A percentile compares a stretch with the other conserved stretches of the same genome.
phyloP scores from a whole-genome alignment of 1,140 invertebrate species.

The Drosophila chauvacae region DNA sequence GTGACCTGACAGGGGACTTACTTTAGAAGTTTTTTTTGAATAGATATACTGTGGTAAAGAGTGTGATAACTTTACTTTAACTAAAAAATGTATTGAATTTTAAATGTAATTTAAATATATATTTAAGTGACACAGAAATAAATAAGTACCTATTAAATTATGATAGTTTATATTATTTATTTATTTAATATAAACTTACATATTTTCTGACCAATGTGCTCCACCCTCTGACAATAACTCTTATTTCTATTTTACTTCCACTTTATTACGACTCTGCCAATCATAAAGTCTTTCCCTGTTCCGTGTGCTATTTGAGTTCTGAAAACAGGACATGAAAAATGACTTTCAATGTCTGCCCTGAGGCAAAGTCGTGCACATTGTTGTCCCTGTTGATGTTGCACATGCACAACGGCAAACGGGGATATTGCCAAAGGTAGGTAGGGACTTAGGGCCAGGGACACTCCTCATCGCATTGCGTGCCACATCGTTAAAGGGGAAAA shows the following conservation, averaged over 20 bases:
- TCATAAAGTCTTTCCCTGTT: slow-evolving; percentile 26
- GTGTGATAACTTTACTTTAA: accelerated
- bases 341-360: slow-evolving; percentile 44
- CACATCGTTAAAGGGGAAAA: slow-evolving; percentile 53
- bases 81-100: accelerated
- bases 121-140: too few species aligned
- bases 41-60: slow-evolving; percentile 2
- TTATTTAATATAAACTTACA: neutral
- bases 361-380: slow-evolving; percentile 47
- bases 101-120: neutral
- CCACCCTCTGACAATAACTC: neutral
- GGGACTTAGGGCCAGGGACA: neutral
- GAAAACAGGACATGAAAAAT: slow-evolving; percentile 43
- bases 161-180: neutral
- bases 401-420: slow-evolving; percentile 39
- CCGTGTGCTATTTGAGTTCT: slow-evolving; percentile 1
- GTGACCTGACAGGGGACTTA: slow-evolving; percentile 13
- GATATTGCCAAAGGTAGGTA: slow-evolving; percentile 42
- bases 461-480: slow-evolving; percentile 3
- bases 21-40: slow-evolving; percentile 12
- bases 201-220: neutral
- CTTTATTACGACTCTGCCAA: slow-evolving; percentile 10
- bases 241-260: slow-evolving; percentile 9
- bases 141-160: neutral
- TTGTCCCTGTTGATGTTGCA: slow-evolving; percentile 57